phyloP scores from a whole-genome alignment of 2,888 invertebrate genomes.

The Oxystoma pomonae region DNA sequence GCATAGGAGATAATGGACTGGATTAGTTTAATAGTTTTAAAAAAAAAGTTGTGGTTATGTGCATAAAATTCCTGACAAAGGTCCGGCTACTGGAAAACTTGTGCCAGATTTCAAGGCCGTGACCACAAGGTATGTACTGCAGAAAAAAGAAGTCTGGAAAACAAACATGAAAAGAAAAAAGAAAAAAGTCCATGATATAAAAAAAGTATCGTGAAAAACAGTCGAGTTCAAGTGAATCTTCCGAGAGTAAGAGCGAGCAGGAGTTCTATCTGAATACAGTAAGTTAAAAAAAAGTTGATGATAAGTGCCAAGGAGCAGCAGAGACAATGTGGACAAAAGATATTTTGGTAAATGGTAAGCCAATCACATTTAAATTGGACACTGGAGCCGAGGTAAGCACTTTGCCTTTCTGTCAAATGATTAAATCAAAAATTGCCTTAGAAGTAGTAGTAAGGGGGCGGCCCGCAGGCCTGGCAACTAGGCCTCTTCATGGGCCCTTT shows the following conservation, averaged over 20 bases:
- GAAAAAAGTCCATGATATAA: not conserved
- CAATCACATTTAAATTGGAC: conserved; percentile 8
- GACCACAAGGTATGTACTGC: conserved; percentile 7
- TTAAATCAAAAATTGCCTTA: not conserved
- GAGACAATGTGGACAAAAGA: conserved; percentile 16
- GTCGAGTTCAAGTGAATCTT: not conserved
- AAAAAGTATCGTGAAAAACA: not conserved
- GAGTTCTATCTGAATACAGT: conserved; percentile 18
- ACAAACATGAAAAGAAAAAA: not conserved
- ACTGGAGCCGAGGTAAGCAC: conserved; percentile 9
- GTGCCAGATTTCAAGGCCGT: conserved; percentile 9
- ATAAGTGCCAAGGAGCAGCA: too few species aligned
- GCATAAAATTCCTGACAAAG: conserved; percentile 25
- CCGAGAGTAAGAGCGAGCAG: conserved; percentile 8
- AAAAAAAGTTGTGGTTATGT: conserved; percentile 1
- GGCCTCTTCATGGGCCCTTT: too few species aligned
- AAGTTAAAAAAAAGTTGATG: not conserved
- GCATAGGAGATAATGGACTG: conserved; percentile 26
- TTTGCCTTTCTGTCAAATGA: not conserved
- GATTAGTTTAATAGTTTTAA: conserved; percentile 21
- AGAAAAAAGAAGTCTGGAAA: not conserved
- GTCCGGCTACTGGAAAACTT: conserved; percentile 12
- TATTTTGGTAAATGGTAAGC: conserved; percentile 12
- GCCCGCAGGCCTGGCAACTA: too few species aligned
- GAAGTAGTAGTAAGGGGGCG: too few species aligned